Evolutionary conservation across 2,113 vertebrate species (phyloP).

Genomic region (Panthera tigris): DNA sequence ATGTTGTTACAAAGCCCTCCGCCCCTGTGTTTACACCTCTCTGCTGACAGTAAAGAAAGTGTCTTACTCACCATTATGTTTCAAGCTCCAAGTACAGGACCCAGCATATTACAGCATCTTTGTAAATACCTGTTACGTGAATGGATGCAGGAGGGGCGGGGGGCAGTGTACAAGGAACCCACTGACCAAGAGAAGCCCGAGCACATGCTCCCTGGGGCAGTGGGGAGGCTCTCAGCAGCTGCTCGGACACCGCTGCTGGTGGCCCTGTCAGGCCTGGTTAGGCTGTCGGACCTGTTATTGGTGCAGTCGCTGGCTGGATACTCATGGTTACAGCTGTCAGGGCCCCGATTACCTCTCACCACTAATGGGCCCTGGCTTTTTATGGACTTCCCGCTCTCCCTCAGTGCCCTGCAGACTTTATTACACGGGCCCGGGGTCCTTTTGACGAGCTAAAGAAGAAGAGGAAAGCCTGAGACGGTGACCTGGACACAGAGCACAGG

Average conservation of each 20-base stretch:
- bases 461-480: neutral
- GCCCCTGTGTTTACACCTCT: neutral
- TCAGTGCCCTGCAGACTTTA: slow-evolving; percentile 23
- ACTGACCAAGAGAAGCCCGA: rapidly evolving
- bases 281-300: neutral
- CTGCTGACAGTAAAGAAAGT: neutral
- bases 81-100: neutral
- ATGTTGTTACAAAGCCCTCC: neutral
- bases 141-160: neutral
- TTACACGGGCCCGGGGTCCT: slow-evolving; percentile 29
- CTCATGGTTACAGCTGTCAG: slow-evolving; percentile 62
- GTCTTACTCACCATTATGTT: neutral
- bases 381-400: slow-evolving; percentile 65
- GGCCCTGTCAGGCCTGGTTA: slow-evolving; percentile 62
- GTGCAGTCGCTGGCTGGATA: neutral
- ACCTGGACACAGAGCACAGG: neutral
- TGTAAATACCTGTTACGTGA: neutral
- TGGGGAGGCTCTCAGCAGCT: neutral
- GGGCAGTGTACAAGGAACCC: neutral
- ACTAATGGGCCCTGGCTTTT: slow-evolving; percentile 71
- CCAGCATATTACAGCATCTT: neutral
- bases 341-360: slow-evolving; percentile 31
- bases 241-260: neutral
- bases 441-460: neutral
- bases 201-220: neutral